A percentile compares a stretch with the other conserved stretches of the same genome.
phyloP scores from a whole-genome alignment of 2,797 vertebrate genomes.

The Gallinago nigripennis region DNA sequence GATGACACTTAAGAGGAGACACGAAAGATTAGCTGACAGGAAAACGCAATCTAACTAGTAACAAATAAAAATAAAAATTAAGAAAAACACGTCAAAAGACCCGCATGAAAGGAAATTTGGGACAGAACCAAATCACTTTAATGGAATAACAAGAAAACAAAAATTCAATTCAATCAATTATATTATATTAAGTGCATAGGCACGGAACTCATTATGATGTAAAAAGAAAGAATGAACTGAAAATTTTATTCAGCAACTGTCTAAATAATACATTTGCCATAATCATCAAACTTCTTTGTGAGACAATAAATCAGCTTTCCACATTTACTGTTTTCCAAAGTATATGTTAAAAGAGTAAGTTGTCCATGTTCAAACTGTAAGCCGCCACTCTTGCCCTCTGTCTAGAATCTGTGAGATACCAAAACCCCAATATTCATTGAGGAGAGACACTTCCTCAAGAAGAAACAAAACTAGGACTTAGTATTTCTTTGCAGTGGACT shows the following conservation, averaged over 20 bases:
- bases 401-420: background rate
- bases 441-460: background rate
- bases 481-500: background rate
- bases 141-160: background rate
- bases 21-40: background rate
- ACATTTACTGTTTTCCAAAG: background rate
- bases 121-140: background rate
- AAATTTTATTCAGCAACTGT: background rate
- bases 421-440: rapidly evolving
- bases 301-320: background rate
- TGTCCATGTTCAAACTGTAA: background rate
- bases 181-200: background rate
- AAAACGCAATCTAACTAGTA: background rate
- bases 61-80: background rate
- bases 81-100: background rate
- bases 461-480: background rate
- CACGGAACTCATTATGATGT: background rate
- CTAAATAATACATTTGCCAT: background rate
- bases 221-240: background rate
- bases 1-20: background rate
- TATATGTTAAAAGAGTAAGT: background rate
- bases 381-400: background rate
- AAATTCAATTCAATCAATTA: background rate
- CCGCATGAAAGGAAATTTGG: background rate
- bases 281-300: background rate